Evolutionary conservation across 2,113 vertebrate species (phyloP).

Genomic region (Tor tambroides): DNA sequence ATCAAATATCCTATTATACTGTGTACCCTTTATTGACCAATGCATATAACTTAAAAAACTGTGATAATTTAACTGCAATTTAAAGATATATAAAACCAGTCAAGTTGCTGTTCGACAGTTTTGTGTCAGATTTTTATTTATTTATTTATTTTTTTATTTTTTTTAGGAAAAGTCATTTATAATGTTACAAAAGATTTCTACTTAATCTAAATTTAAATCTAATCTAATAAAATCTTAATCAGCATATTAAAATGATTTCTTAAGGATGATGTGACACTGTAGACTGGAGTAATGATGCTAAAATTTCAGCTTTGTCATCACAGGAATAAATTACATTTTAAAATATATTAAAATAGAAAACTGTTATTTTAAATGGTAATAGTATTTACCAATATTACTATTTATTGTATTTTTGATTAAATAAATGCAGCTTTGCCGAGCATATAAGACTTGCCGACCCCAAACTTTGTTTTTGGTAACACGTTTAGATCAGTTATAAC

Average conservation of each 20-base stretch:
- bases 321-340: not conserved
- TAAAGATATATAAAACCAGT: not conserved
- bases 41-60: no score
- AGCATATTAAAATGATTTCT: not conserved
- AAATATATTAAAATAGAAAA: not conserved
- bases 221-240: not conserved
- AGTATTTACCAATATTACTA: not conserved
- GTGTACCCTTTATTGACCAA: not conserved
- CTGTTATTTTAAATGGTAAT: not conserved
- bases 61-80: not conserved
- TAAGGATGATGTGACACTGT: not conserved
- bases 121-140: not conserved
- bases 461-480: not conserved
- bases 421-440: not conserved
- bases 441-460: not conserved
- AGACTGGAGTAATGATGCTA: not conserved
- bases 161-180: not conserved
- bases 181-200: not conserved
- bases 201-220: not conserved
- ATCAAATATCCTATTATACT: not conserved
- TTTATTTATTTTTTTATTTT: no score
- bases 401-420: not conserved
- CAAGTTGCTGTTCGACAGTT: not conserved
- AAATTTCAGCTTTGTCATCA: not conserved
- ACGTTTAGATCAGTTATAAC: not conserved